Evolutionary conservation across 2,113 vertebrate genomes (phyloP).

Genomic region (Myotis lucifugus): DNA sequence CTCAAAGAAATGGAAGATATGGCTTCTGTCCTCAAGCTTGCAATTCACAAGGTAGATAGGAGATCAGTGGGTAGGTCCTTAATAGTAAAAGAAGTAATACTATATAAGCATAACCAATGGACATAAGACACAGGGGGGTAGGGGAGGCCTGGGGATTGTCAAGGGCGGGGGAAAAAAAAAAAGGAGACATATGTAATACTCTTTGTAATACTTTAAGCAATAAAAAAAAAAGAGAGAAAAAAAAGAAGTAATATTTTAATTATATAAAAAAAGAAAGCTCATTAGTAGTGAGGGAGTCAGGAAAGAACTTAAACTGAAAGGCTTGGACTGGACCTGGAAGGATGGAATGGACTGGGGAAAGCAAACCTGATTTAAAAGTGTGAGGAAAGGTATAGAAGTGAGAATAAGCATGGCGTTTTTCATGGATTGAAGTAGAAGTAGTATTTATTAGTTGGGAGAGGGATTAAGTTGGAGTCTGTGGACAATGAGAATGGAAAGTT

Average conservation of each 20-base stretch:
- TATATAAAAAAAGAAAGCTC: background rate
- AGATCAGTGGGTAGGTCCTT: background rate
- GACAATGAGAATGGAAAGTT: background rate
- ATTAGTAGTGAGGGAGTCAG: background rate
- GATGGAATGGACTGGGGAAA: background rate
- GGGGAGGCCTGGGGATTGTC: too few species aligned
- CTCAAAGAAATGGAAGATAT: background rate
- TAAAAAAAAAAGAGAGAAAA: background rate
- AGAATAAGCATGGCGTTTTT: background rate
- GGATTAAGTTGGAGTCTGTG: background rate
- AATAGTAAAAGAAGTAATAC: conserved; percentile 29
- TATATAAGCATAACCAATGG: too few species aligned
- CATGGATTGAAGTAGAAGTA: background rate
- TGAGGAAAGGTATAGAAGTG: background rate
- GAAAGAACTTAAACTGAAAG: background rate
- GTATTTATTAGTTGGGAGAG: background rate
- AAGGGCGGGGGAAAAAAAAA: too few species aligned
- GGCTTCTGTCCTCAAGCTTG: background rate
- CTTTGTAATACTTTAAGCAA: too few species aligned
- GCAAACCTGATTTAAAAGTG: background rate
- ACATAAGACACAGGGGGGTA: too few species aligned
- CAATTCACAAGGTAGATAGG: conserved; percentile 15
- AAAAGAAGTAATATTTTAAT: conserved; percentile 32
- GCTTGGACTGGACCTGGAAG: background rate
- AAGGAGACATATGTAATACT: too few species aligned